Conservation (phyloP, 1,140 invertebrate genomes). For the Meloidogyne chitwoodi region DNA sequence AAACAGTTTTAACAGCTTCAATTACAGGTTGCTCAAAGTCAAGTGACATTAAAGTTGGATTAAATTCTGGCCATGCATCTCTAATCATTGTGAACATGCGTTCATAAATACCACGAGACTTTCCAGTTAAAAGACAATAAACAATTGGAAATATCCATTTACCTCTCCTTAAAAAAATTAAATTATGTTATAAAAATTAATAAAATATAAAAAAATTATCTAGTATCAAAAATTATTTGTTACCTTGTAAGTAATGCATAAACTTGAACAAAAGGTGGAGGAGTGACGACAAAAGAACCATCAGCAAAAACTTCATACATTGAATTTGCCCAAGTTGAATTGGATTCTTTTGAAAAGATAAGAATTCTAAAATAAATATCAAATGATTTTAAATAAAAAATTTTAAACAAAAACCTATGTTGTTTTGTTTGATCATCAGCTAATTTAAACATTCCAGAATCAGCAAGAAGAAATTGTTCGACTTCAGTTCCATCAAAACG, state of each 20-base stretch:
- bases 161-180: background rate
- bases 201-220: too few species aligned
- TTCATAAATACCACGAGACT: constrained; percentile 1
- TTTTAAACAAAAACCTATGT: background rate
- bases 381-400: background rate
- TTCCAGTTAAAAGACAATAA: background rate
- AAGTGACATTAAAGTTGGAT: background rate
- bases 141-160: constrained; percentile 4
- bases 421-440: background rate
- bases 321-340: background rate
- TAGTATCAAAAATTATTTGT: background rate
- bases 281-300: background rate
- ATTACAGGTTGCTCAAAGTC: background rate
- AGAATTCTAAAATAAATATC: constrained; percentile 2
- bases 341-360: background rate
- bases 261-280: background rate
- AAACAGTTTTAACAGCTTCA: background rate
- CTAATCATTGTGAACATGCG: background rate
- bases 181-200: background rate
- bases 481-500: background rate
- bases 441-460: constrained; percentile 1
- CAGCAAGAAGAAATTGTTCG: constrained; percentile 2
- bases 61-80: background rate
- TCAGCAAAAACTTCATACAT: constrained; percentile 7
- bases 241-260: constrained; percentile 4